Conservation (phyloP, 2,113 vertebrate genomes). For the Regulus satrapa region DNA sequence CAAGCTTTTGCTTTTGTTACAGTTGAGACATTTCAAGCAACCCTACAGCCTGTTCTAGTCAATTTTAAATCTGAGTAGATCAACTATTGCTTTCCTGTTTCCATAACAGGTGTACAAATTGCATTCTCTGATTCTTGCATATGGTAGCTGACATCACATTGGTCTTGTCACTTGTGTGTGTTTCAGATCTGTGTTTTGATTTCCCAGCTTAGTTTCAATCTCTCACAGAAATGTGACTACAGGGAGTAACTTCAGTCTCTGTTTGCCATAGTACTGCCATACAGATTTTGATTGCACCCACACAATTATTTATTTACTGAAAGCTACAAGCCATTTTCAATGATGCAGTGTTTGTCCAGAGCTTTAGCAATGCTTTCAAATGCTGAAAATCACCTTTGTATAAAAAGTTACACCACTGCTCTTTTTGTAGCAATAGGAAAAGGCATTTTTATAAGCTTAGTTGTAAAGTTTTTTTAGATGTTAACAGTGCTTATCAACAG, state of each 20-base stretch:
- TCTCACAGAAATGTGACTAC: not conserved
- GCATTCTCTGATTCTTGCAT: not conserved
- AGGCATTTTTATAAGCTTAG: not conserved
- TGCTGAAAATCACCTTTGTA: not conserved
- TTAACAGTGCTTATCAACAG: not conserved
- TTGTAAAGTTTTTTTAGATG: not conserved
- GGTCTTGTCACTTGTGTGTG: not conserved
- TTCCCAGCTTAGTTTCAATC: not conserved
- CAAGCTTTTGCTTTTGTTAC: not conserved
- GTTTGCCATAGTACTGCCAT: not conserved
- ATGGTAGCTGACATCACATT: not conserved
- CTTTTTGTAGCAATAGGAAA: not conserved
- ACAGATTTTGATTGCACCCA: not conserved
- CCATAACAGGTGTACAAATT: not conserved
- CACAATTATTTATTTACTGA: not conserved
- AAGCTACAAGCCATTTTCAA: not conserved
- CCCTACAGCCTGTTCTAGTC: not conserved
- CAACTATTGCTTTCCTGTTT: not conserved
- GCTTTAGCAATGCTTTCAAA: not conserved
- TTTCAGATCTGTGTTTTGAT: not conserved
- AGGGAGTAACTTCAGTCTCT: not conserved
- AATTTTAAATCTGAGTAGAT: not conserved
- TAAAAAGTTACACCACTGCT: not conserved
- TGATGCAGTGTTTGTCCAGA: not conserved
- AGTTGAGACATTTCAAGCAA: not conserved